Base-by-base conservation (phyloP, 1,140 invertebrate genomes). In the Drosophila prosaltans region DNA sequence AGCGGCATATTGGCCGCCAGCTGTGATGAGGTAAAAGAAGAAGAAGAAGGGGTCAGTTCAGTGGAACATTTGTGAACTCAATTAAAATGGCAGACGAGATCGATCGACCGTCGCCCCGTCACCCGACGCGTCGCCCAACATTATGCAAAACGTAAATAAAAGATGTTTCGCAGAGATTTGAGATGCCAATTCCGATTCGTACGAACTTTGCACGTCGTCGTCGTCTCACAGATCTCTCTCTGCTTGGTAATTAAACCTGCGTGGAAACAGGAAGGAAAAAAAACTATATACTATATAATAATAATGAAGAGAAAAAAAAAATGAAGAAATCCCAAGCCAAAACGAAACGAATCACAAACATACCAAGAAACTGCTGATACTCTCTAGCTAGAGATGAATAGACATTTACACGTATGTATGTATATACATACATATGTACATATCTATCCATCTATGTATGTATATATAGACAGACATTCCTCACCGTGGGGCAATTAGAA, bases 401-500 rank as follows among this genome's bases (percentile, higher is more conserved):
- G 32, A 36, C 32, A 36, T 30, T 3, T 30, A 30, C 28, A 30
- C 2, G 4, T 36, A 36, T 7, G 6, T 36, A 36, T 36, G 32
- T 36, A 36, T 36, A 36, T 36, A 72, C 78, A 78, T 81, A 85
- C 78, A 36, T 36, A 36, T 81, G 39, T 36, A 36, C 6, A 2
- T 36, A 36, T 36, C 21, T 51, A 48, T 7, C 7, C 16, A 63
- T 6, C 24, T 62, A 28, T 30, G 21, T 6, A n/a, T 11, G 10
- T 16, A 88, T 80, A 80, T 89, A 88, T 88, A 82, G 80, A 86
- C 81, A 85, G 74, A 78, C 75, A 78, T 88, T 88, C 83, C 80
- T 72, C 64, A 89, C 84, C 83, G 83, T 88, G 80, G 80, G 74
- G 83, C 83, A 88, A 88, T 88, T 88, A 88, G 84, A 88, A 86